A percentile compares a stretch with the other conserved stretches of the same genome.
Conservation (phyloP, 2,113 vertebrate species). For the Prolemur simus region DNA sequence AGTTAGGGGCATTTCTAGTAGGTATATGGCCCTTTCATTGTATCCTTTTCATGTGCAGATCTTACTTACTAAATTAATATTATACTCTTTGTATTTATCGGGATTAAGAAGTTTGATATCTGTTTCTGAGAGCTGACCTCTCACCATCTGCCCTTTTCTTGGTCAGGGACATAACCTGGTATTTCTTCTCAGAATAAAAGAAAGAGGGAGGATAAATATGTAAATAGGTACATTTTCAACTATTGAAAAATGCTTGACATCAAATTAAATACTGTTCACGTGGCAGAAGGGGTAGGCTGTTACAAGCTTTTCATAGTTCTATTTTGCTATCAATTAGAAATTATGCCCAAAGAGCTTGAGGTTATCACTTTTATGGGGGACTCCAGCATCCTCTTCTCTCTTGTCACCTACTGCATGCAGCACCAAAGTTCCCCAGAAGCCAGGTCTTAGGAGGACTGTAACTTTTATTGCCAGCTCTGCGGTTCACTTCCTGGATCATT, state of each 20-base stretch:
- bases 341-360: constrained; percentile 72
- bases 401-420: constrained; percentile 92
- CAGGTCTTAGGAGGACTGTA: not conserved
- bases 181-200: constrained; percentile 32
- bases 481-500: constrained; percentile 13
- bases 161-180: not conserved
- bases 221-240: not conserved
- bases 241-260: not conserved
- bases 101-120: not conserved
- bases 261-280: not conserved
- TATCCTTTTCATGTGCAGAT: not conserved
- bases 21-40: not conserved
- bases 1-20: not conserved
- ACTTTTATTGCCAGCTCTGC: not conserved
- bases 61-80: constrained; percentile 9
- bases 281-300: not conserved
- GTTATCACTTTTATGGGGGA: constrained; percentile 91
- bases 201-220: not conserved
- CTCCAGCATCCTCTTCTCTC: constrained; percentile 87
- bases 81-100: not conserved
- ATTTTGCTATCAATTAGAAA: not conserved
- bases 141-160: constrained; percentile 1
- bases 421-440: constrained; percentile 87
- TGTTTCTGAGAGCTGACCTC: not conserved
- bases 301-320: not conserved